Evolutionary conservation across 2,113 vertebrate genomes (phyloP).

Genomic region (Megaceryle torquata): DNA sequence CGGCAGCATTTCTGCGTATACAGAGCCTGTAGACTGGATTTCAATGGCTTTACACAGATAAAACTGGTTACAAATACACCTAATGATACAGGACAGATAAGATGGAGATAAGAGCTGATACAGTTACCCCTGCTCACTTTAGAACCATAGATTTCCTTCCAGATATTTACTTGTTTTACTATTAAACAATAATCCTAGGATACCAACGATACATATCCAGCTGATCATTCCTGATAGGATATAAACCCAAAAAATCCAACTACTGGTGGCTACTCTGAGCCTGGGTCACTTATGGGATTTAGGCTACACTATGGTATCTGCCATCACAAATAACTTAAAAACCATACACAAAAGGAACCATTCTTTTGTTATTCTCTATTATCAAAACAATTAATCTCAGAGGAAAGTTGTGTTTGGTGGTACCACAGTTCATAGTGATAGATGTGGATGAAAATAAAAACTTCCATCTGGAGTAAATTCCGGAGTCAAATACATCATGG

Average conservation of each 20-base stretch:
- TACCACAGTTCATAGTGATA: not conserved
- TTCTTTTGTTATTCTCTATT: not conserved
- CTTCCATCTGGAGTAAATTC: conserved; percentile 15
- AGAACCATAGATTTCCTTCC: not conserved
- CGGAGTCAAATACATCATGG: conserved; percentile 27
- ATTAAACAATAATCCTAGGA: not conserved
- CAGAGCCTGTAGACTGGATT: not conserved
- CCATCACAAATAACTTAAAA: not conserved
- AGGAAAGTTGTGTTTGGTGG: conserved; percentile 19
- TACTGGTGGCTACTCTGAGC: not conserved
- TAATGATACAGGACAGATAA: not conserved
- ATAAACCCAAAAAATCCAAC: not conserved
- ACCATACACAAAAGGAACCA: not conserved
- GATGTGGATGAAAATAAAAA: conserved; percentile 17
- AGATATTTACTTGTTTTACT: not conserved
- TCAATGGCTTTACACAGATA: not conserved
- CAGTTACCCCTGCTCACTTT: not conserved
- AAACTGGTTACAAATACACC: not conserved
- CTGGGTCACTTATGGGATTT: not conserved
- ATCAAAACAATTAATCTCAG: not conserved
- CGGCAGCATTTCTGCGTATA: not conserved
- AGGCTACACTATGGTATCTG: not conserved
- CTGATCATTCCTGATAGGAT: not conserved
- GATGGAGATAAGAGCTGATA: not conserved
- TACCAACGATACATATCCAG: not conserved